Evolutionary conservation across 2,113 vertebrate species (phyloP), one percentile per base, ranked within the genome.

Genomic region (Ciconia maguari): DNA sequence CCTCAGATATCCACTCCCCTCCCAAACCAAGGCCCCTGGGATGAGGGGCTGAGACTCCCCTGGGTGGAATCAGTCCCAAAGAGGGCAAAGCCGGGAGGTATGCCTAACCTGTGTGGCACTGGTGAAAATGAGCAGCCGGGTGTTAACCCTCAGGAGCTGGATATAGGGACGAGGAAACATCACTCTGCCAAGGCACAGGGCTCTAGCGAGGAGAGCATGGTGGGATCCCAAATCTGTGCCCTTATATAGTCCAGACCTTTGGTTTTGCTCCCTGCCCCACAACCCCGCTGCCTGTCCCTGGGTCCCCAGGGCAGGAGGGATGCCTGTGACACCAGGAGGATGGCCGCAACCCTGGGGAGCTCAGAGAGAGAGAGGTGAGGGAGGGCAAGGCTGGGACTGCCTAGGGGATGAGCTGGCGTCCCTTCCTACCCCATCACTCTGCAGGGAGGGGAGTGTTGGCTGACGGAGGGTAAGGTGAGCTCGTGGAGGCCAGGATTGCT

Each of bases 121-220:
- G n/a, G 34, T 30, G 32, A 21, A 51, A 64, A 87, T 14, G 57
- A 42, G 14, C 30, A 5, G 1, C 32, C 0, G 3, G 13, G 14
- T 55, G 7, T 60, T 60, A 83, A 38, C 16, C 6, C 38, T 49
- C 34, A 24, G 77, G 38, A 69, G 27, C 6, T 49, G 48, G 34
- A 41, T 5, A 13, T 1, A 20, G 46, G 38, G 27, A 72, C 1
- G 9, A 51, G 57, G 36, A 66, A 54, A n/a, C 12, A 13, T 13
- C 52, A 20, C 18, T 18, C 7, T 78, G 36, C 24, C 6, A 10
- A 51, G 54, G n/a, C 24, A 46, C 29, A 9, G 49, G 32, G 60
- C 19, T 87, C 48, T 5, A n/a, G 42, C 1, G 3, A 75, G 55
- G 48, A 62, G 14, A 76, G 19, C 38, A 32, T 32, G 20, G 18